Evolutionary conservation across 2,113 vertebrate genomes (phyloP).

Genomic region (Coptodon bakossiorum): DNA sequence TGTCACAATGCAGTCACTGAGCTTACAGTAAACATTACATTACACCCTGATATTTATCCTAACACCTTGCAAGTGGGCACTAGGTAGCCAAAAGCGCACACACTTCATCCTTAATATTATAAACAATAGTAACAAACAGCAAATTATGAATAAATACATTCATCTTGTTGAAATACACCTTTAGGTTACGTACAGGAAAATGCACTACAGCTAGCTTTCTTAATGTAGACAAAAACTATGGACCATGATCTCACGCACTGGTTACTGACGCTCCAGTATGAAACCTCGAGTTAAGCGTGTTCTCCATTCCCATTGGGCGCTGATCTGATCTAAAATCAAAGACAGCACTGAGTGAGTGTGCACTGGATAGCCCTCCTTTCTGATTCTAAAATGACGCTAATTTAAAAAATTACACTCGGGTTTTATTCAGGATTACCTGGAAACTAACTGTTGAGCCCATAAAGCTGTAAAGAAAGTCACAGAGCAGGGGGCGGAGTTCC

Average conservation of each 20-base stretch:
- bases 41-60: background rate
- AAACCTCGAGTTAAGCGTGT: background rate
- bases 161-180: background rate
- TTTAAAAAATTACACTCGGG: background rate
- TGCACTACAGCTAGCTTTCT: background rate
- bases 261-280: background rate
- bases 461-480: background rate
- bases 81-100: background rate
- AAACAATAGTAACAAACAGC: background rate
- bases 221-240: background rate
- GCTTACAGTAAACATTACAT: background rate
- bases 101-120: background rate
- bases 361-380: background rate
- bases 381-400: fast-evolving
- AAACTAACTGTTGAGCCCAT: background rate
- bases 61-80: background rate
- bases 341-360: background rate
- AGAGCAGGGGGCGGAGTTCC: background rate
- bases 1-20: background rate
- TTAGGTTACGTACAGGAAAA: background rate
- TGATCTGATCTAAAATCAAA: background rate
- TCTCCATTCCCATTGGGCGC: background rate
- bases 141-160: background rate
- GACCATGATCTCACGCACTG: fast-evolving
- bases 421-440: background rate